Evolutionary conservation across 2,113 vertebrate species (phyloP).

Genomic region (Pluvianellus socialis): DNA sequence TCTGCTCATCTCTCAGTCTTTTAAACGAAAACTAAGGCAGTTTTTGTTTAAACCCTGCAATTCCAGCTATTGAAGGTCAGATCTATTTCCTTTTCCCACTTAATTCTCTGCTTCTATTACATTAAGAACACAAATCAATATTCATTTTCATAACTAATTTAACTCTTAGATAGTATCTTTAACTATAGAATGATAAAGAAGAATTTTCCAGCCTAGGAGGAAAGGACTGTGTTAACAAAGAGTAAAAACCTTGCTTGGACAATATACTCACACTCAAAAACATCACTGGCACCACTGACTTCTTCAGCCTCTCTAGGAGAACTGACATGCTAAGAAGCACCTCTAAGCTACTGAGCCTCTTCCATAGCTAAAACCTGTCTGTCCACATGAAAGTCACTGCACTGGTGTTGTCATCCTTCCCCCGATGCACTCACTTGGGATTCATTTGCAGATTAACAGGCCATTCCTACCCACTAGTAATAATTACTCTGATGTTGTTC

Average conservation of each 20-base stretch:
- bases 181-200: not conserved
- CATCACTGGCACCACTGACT: not conserved
- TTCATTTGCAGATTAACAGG: not conserved
- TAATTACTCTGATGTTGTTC: not conserved
- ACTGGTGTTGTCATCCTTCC: not conserved
- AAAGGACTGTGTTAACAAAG: not conserved
- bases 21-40: not conserved
- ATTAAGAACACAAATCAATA: slow-evolving; percentile 12
- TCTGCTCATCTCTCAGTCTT: not conserved
- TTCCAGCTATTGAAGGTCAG: not conserved
- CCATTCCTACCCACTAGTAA: not conserved
- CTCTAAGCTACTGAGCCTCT: not conserved
- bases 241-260: not conserved
- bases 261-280: not conserved
- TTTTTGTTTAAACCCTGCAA: not conserved
- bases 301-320: not conserved
- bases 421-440: too few relatives aligned
- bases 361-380: not conserved
- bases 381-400: not conserved
- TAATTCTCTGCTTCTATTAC: not conserved
- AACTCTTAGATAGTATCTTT: not conserved
- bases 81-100: not conserved
- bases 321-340: not conserved
- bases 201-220: not conserved
- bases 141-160: not conserved